These are phyloP conservation scores for Nettapus auritus DNA, from an alignment of 2,113 vertebrate genomes.

Conservation along the genomic window DNA sequence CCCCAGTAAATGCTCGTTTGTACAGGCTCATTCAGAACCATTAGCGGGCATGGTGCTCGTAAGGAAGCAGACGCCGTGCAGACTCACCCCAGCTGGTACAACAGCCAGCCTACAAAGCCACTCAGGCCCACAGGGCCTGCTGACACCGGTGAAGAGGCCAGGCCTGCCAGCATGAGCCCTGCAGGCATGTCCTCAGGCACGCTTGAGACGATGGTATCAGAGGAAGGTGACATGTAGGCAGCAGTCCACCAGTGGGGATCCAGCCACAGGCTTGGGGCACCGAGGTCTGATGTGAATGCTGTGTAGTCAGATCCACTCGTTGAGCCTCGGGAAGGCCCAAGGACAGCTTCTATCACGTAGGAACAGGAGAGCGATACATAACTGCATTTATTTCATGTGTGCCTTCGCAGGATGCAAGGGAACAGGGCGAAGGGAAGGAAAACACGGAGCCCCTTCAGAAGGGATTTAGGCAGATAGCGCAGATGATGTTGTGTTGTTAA, in stretches of 20 bases:
- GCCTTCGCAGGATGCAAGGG: background rate
- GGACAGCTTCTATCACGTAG: background rate
- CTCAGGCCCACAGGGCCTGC: accelerated
- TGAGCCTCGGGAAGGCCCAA: background rate
- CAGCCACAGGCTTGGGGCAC: background rate
- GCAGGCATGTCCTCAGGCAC: background rate
- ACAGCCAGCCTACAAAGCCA: background rate
- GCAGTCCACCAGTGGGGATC: background rate
- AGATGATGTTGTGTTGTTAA: background rate
- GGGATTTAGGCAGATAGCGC: background rate
- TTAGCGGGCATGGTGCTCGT: accelerated
- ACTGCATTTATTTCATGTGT: background rate
- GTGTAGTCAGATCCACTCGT: background rate
- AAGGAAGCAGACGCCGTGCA: background rate
- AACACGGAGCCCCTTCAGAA: background rate
- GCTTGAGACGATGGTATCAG: accelerated
- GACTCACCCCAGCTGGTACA: background rate
- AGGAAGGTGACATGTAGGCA: accelerated
- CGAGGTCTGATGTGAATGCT: background rate
- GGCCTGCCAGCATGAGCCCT: background rate
- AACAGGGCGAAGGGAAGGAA: background rate
- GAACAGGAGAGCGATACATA: background rate
- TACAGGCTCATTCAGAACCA: background rate
- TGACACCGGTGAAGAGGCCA: background rate
- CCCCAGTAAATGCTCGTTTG: background rate